Conservation (phyloP, 2,797 vertebrate genomes). For the Eleutherodactylus coqui region DNA sequence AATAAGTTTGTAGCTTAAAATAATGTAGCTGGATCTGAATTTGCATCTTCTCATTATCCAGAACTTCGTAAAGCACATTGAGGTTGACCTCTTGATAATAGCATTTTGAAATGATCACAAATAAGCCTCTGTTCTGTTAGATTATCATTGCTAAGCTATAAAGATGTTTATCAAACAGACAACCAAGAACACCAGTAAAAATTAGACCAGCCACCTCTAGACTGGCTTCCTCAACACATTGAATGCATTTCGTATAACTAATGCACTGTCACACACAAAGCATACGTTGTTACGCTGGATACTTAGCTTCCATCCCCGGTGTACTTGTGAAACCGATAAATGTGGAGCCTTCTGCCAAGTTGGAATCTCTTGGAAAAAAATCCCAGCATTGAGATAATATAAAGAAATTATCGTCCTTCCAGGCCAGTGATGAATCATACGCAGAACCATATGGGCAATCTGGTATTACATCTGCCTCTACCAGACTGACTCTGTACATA, state of each 20-base stretch:
- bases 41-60: too few relatives aligned
- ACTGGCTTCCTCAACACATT: neutral
- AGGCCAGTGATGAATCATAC: conserved; percentile 61
- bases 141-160: neutral
- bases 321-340: conserved; percentile 51
- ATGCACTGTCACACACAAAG: conserved; percentile 55
- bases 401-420: conserved; percentile 58
- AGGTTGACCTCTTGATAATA: neutral
- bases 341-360: conserved; percentile 53
- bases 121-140: neutral
- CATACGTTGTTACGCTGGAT: conserved; percentile 30
- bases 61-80: too few relatives aligned
- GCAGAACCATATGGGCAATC: conserved; percentile 63
- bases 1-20: too few relatives aligned
- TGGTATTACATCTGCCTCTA: conserved; percentile 59
- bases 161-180: neutral
- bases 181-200: conserved; percentile 24
- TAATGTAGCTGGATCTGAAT: too few relatives aligned
- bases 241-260: conserved; percentile 30
- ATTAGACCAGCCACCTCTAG: neutral
- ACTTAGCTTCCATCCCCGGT: conserved; percentile 37
- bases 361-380: conserved; percentile 53
- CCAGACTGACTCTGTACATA: conserved; percentile 56
- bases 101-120: neutral
- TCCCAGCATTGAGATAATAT: conserved; percentile 56